phyloP scores from a whole-genome alignment of 1,140 invertebrate species.

The Phenacoccus solenopsis region DNA sequence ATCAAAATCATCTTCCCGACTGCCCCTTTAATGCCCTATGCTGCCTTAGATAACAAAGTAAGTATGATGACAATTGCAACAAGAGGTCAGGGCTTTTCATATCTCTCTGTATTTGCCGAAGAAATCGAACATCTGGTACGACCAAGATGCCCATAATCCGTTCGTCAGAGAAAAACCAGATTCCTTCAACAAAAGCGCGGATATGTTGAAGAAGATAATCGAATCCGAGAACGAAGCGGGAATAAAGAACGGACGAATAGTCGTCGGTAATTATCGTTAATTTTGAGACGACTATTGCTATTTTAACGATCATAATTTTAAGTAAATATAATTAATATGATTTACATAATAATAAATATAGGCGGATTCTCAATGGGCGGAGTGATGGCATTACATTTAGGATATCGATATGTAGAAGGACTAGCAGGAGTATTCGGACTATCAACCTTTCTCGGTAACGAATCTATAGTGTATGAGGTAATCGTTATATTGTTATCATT shows the following conservation, averaged over 20 bases:
- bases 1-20: constrained; percentile 57
- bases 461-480: constrained; percentile 39
- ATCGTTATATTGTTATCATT: too few species aligned
- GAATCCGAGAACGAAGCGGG: constrained; percentile 46
- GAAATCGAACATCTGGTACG: neutral
- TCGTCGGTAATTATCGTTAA: constrained; percentile 40
- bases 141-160: neutral
- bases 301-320: too few species aligned
- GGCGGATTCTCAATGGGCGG: constrained; percentile 69
- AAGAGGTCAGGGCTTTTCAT: too few species aligned
- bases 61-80: too few species aligned
- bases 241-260: constrained; percentile 48
- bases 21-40: constrained; percentile 52
- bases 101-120: too few species aligned
- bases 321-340: neutral
- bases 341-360: constrained; percentile 24
- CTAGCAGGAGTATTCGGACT: constrained; percentile 54
- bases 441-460: constrained; percentile 55
- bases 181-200: constrained; percentile 43
- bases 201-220: constrained; percentile 43
- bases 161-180: constrained; percentile 39
- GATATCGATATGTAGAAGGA: constrained; percentile 43
- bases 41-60: constrained; percentile 43
- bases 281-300: too few species aligned
- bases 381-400: constrained; percentile 49